Conservation (phyloP, 2,888 invertebrate genomes). For the Tuberolachnus salignus region DNA sequence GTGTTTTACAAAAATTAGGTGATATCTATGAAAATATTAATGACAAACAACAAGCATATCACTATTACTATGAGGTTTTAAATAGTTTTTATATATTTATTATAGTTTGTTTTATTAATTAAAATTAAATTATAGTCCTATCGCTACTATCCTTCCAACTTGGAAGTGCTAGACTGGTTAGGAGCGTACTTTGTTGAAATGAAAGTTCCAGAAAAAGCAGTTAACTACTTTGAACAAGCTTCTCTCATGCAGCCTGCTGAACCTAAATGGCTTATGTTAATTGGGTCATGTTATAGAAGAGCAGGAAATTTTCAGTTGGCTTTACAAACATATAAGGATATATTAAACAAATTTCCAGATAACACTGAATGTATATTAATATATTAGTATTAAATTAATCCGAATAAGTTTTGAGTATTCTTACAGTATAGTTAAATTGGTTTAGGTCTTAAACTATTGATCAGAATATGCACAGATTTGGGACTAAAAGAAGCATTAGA, state of each 20-base stretch:
- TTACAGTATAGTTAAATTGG: neutral
- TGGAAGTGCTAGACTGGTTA: slow-evolving; percentile 84
- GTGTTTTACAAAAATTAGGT: slow-evolving; percentile 86
- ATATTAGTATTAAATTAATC: slow-evolving; percentile 2
- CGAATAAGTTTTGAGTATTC: neutral
- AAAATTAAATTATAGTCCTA: slow-evolving; percentile 67
- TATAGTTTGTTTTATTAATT: slow-evolving; percentile 59
- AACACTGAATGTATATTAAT: slow-evolving; percentile 83
- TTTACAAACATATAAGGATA: slow-evolving; percentile 79
- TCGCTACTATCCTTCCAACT: slow-evolving; percentile 73
- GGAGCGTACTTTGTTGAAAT: slow-evolving; percentile 88
- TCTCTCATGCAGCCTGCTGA: slow-evolving; percentile 78
- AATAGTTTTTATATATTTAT: neutral
- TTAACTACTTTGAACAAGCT: slow-evolving; percentile 81
- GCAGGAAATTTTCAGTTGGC: slow-evolving; percentile 86
- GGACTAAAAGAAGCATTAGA: slow-evolving; percentile 88
- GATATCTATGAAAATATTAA: slow-evolving; percentile 87
- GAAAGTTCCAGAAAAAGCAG: slow-evolving; percentile 86
- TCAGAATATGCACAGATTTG: slow-evolving; percentile 86
- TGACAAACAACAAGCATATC: slow-evolving; percentile 88
- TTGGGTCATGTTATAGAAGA: slow-evolving; percentile 82
- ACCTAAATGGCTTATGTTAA: slow-evolving; percentile 83
- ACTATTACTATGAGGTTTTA: slow-evolving; percentile 75
- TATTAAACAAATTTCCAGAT: slow-evolving; percentile 90
- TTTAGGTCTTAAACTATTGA: slow-evolving; percentile 81